Evolutionary conservation across 2,113 vertebrate species (phyloP), one percentile per base, ranked within the genome.

Genomic region (Cranoglanis bouderius): DNA sequence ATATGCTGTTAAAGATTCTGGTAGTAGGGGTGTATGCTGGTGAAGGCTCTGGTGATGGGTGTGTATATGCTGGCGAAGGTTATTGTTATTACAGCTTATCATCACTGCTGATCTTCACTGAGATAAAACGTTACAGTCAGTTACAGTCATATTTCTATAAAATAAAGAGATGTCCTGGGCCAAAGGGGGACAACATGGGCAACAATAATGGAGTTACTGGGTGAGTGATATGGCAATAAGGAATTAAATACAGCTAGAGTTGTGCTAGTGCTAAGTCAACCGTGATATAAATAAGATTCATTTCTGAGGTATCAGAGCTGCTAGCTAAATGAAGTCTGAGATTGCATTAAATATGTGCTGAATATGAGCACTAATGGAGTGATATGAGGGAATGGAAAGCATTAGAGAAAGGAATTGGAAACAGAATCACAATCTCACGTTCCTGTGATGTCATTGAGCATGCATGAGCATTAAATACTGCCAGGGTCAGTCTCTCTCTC

Each of bases 401-500:
- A 43, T n/a, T 85, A 38, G 77, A 49, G 35, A 61, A 51, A 88
- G 81, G 46, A 72, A 78, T 75, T 75, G 67, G 85, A 90, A 77
- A 43, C 43, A 32, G 24, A 19, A 53, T 70, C 87, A 78, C 89
- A 84, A 49, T 29, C 82, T 82, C 70, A 88, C 49, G 55, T 70
- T 78, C 82, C 49, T 84, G 85, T 94, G 94, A 94, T 77, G 93
- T 93, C 92, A 93, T 92, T 55, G 78, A 61, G 35, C 35, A 0
- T 75, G 59, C 49, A 85, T 1, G 91, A 92, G 92, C 92, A 65
- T 82, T 90, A 84, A 18, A 24, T 88, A 91, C 90, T 85, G 74
- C 46, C 26, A 38, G 87, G 35, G 19, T 26, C 85, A 43, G 61
- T 29, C 85, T 49, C 43, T 9, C 32, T 43, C n/a, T 12, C 16